Evolutionary conservation across 2,113 vertebrate species (phyloP), one percentile per base, ranked within the genome.

Genomic region (Lampris incognitus): DNA sequence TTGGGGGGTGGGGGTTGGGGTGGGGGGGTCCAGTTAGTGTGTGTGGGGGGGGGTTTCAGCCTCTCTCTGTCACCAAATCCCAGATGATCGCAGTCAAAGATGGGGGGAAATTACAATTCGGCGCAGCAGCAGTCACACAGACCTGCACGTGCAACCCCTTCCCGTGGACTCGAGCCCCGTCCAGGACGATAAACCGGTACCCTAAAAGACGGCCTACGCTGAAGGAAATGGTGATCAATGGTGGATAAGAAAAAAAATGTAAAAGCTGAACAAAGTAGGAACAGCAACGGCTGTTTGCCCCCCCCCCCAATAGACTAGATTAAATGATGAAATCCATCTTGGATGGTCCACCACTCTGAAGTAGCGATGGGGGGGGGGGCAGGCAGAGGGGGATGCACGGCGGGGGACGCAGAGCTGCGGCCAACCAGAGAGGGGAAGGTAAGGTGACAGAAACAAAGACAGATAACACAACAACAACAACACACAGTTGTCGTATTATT

Each of bases 401-500:
- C 61, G 42, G 69, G 24, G 39, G 63, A 80, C 69, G 66, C 74
- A 78, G 62, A 72, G 57, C 65, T 24, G 48, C 74, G 61, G 36
- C 39, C 24, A 11, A 69, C 44, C 66, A 5, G 64, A 56, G 39
- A 62, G 51, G 70, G 44, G 46, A 50, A 57, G 42, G 54, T 1
- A 6, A 72, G 72, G 55, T 6, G 24, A 24, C 24, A 24, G 24
- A 24, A 24, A 1, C 66, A 74, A 77, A 72, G 78, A 71, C 69
- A 62, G 75, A 77, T 86, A 82, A 86, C 82, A 65, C 66, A 78
- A 78, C 82, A 77, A 79, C 82, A 85, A 24, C 49, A 41, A 62
- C 11, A 58, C 50, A 2, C 24, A 3, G 11, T 13, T 8, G 54
- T 51, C 9, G n/a, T 41, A 44, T 56, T 44, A 56, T 68, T 81